These are phyloP conservation scores for Phyllotis vaccarum DNA, from an alignment of 2,797 vertebrate genomes.

Conservation along the genomic window DNA sequence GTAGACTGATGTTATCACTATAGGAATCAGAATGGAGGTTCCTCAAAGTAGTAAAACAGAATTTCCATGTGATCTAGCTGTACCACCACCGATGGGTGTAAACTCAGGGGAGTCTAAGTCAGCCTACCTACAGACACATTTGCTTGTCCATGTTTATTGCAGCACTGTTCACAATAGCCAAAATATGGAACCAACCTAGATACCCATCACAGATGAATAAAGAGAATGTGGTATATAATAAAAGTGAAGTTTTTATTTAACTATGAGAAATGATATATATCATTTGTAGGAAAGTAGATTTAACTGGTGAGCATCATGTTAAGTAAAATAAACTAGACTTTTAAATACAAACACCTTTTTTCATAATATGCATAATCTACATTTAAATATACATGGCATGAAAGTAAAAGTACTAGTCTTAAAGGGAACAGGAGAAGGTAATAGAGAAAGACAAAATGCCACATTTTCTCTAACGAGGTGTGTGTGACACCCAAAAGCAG, in stretches of 20 bases:
- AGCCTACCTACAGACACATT: background rate
- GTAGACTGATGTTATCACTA: background rate
- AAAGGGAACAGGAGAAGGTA: background rate
- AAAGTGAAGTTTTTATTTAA: background rate
- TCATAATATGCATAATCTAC: background rate
- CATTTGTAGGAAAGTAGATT: background rate
- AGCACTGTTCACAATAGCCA: background rate
- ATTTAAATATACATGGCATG: background rate
- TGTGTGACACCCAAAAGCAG: background rate
- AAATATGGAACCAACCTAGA: background rate
- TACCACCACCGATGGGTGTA: background rate
- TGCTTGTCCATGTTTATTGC: background rate
- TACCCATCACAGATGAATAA: background rate
- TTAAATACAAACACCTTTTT: background rate
- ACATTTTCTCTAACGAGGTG: background rate
- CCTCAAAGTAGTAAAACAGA: background rate
- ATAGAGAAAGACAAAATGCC: background rate
- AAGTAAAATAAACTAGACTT: background rate
- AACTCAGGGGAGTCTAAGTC: background rate
- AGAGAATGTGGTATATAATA: background rate
- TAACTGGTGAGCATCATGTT: background rate
- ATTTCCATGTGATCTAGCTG: background rate
- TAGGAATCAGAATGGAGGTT: too few relatives aligned
- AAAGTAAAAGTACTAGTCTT: background rate
- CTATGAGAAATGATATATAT: background rate